Evolutionary conservation across 2,888 invertebrate species (phyloP), one percentile per base, ranked within the genome.

Genomic region (Drosophila nr. medialis): DNA sequence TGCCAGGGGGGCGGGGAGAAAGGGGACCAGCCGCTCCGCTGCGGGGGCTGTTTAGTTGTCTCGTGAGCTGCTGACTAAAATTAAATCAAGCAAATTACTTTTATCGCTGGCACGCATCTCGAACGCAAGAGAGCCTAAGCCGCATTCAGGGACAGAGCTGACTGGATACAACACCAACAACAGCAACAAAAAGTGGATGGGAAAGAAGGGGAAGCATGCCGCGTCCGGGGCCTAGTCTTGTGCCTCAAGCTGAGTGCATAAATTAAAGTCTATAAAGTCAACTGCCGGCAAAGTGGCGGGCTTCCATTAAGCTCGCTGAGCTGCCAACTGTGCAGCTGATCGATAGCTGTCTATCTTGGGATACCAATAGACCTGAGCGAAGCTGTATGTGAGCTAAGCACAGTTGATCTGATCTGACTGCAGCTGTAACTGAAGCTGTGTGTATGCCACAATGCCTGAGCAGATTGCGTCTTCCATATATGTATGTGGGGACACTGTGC

Each of bases 31-130:
- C 8, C 10, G 34, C 40, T 56, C 38, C 36, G 73, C 80, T 78
- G 80, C 80, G 80, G 78, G 83, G 86, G 79, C 71, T 79, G 84
- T 75, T 76, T 62, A 62, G 75, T 80, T 83, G 81, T 83, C 86
- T 82, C 82, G 83, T 80, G 87, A 84, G 88, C 85, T 80, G 86
- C 88, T 88, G 85, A 86, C 86, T 85, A 83, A 86, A 89, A 86
- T 86, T 89, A 86, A 86, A 86, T 86, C 86, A 86, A 86, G 86
- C 86, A 86, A 86, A 86, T 86, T 86, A 89, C 89, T 89, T 86
- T 89, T 86, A 86, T 87, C 86, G 83, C 81, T 81, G 87, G 85
- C 89, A 87, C 89, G 83, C 87, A 86, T 86, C 89, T 85, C 81
- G 68, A 84, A 89, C 89, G 86, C 86, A 86, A 87, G 74, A 87